These are phyloP conservation scores for Synodontis membranacea DNA, from an alignment of 2,113 vertebrate genomes.

Conservation along the genomic window DNA sequence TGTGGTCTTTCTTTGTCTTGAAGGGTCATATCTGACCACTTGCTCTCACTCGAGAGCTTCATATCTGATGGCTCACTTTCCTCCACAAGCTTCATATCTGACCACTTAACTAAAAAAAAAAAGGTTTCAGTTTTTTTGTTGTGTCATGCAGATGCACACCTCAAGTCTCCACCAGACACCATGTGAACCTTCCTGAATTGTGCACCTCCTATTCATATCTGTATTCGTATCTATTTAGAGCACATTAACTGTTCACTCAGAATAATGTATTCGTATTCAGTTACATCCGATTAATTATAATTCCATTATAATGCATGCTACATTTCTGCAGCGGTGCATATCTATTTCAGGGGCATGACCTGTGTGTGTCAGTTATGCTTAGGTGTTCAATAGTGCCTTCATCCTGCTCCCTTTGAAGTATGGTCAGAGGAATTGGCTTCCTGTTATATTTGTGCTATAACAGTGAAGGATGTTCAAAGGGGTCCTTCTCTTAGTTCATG, in stretches of 20 bases:
- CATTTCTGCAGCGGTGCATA: conserved; percentile 2
- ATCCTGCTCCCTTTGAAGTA: conserved; percentile 29
- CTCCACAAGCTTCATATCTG: not conserved
- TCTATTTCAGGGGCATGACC: conserved; percentile 4
- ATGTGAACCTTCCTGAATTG: not conserved
- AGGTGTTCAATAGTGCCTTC: conserved; percentile 11
- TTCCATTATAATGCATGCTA: conserved; percentile 13
- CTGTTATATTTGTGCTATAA: conserved; percentile 37
- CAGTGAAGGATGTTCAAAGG: conserved; percentile 38
- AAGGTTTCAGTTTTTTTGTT: too few species aligned
- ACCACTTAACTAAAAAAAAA: not conserved
- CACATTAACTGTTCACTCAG: not conserved
- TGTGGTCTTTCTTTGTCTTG: not conserved
- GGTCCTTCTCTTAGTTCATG: conserved; percentile 14
- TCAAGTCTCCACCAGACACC: not conserved
- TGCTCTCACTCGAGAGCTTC: not conserved
- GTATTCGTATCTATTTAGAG: not conserved
- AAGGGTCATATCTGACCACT: not conserved
- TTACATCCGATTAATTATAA: conserved; percentile 16
- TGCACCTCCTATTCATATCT: not conserved
- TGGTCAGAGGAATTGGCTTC: conserved; percentile 34
- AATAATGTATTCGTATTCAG: not conserved
- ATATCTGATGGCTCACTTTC: not conserved
- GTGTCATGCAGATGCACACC: not conserved
- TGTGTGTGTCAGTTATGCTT: conserved; percentile 6